Base-by-base conservation (phyloP, 2,113 vertebrate genomes). In the Crotalus horridus region DNA sequence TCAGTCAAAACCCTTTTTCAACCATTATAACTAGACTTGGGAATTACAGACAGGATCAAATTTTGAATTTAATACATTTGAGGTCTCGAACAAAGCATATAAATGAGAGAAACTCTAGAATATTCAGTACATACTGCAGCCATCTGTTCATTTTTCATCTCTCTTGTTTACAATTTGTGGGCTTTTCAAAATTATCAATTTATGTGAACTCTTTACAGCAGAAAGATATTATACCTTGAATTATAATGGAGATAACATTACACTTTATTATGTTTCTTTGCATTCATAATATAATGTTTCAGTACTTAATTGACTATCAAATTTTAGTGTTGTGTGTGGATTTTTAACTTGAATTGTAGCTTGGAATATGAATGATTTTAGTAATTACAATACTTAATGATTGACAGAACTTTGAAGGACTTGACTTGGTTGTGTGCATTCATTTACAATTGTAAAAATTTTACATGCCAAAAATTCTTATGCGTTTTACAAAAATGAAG, bases 151-250 rank as follows among this genome's bases (percentile, higher is more conserved):
- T 85, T 91, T 94, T n/a, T 90, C 46, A 85, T 3, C 88, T 0
- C 0, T 17, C 15, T 56, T 88, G 39, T 91, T 87, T 94, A 23
- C 26, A 51, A 10, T 87, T 0, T 85, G 1, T 74, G 74, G 56
- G 53, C 88, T 92, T 87, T 59, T 87, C 92, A 93, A 87, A 48
- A 69, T 94, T 90, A 46, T 13, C 0, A 87, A 46, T 87, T 94
- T 89, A 86, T 91, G 43, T 87, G 91, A 94, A 93, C 96, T 94
- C 94, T 93, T 96, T 96, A 91, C 93, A 93, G 89, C 95, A 87
- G 48, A 46, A 92, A 94, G 89, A 26, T 88, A 89, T 24, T 89
- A 33, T 93, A 51, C 94, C 56, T 46, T 88, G 88, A 91, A 58
- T 94, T 92, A 92, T 1, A 26, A 56, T 95, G 6, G 55, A 88